phyloP scores from a whole-genome alignment of 2,888 invertebrate species.

The Peribatodes rhomboidaria region DNA sequence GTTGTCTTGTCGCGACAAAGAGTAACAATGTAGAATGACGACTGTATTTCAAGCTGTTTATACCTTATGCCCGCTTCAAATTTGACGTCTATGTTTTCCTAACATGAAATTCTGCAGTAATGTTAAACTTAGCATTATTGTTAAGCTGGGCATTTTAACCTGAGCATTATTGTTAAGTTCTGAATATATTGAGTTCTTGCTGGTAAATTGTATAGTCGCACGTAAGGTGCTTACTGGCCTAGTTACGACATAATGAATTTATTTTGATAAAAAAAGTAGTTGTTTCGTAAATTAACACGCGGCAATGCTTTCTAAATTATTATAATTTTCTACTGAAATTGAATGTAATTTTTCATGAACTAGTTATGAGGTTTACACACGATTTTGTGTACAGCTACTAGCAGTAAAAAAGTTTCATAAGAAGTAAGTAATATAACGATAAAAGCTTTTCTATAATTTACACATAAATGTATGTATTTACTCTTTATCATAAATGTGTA shows the following conservation, averaged over 20 bases:
- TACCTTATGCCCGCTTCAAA: slow-evolving; percentile 19
- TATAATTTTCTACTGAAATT: slow-evolving; percentile 5
- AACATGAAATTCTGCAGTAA: slow-evolving; percentile 19
- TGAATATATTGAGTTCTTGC: slow-evolving; percentile 16
- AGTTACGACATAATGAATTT: slow-evolving; percentile 16
- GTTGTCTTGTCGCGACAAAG: slow-evolving; percentile 45
- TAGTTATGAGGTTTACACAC: slow-evolving; percentile 2
- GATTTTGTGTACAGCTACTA: slow-evolving; percentile 6
- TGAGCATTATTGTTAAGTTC: slow-evolving; percentile 16
- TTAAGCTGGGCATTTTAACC: too few species aligned
- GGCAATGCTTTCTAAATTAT: slow-evolving; percentile 3
- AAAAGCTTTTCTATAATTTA: too few species aligned
- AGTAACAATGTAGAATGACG: slow-evolving; percentile 44
- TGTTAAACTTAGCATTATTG: slow-evolving; percentile 2
- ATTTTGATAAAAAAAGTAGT: slow-evolving; percentile 12
- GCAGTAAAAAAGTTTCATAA: not conserved
- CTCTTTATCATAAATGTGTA: not conserved
- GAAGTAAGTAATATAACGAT: too few species aligned
- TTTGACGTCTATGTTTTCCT: slow-evolving; percentile 30
- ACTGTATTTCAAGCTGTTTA: slow-evolving; percentile 40
- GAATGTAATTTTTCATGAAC: slow-evolving; percentile 1
- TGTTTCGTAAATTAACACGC: slow-evolving; percentile 4
- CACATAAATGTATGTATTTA: too few species aligned
- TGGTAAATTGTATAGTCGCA: slow-evolving; percentile 16
- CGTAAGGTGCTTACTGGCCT: slow-evolving; percentile 28